These are phyloP conservation scores for Horisme vitalbata DNA, from an alignment of 2,888 invertebrate species.

Conservation along the genomic window DNA sequence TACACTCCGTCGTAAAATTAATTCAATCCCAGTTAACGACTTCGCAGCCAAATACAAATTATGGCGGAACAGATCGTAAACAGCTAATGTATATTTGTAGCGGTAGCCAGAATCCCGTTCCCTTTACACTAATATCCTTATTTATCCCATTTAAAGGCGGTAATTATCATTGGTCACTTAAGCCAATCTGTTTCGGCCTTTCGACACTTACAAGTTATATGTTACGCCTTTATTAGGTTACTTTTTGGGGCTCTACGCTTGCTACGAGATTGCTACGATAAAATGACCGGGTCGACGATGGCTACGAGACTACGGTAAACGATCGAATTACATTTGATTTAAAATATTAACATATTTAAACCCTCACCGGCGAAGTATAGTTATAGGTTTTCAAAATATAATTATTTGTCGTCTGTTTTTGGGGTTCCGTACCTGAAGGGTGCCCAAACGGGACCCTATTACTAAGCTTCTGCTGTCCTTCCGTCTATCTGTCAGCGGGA, in stretches of 20 bases:
- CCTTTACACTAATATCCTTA: slow-evolving; percentile 37
- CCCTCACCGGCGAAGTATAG: no score
- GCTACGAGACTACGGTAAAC: no score
- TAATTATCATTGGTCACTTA: slow-evolving; percentile 32
- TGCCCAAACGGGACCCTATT: no score
- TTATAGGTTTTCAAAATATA: no score
- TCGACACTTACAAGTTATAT: slow-evolving; percentile 22
- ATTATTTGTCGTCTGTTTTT: no score
- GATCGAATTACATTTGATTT: no score
- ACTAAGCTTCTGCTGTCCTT: no score
- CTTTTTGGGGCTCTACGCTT: slow-evolving; percentile 5
- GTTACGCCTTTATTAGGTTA: slow-evolving; percentile 19
- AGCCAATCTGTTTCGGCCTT: slow-evolving; percentile 19
- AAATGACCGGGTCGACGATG: no score
- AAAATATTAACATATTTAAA: no score
- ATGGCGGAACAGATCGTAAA: slow-evolving; percentile 39
- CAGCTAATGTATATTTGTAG: slow-evolving; percentile 39
- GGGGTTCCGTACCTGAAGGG: no score
- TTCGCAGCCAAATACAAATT: slow-evolving; percentile 38
- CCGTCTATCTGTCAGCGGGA: no score
- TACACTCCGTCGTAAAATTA: slow-evolving; percentile 34
- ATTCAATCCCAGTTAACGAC: slow-evolving; percentile 40
- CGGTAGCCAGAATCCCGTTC: slow-evolving; percentile 34
- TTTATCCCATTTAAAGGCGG: slow-evolving; percentile 35
- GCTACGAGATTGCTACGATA: not conserved